Evolutionary conservation across 2,797 vertebrate genomes (phyloP), one percentile per base, ranked within the genome.

Genomic region (Astyanax mexicanus): DNA sequence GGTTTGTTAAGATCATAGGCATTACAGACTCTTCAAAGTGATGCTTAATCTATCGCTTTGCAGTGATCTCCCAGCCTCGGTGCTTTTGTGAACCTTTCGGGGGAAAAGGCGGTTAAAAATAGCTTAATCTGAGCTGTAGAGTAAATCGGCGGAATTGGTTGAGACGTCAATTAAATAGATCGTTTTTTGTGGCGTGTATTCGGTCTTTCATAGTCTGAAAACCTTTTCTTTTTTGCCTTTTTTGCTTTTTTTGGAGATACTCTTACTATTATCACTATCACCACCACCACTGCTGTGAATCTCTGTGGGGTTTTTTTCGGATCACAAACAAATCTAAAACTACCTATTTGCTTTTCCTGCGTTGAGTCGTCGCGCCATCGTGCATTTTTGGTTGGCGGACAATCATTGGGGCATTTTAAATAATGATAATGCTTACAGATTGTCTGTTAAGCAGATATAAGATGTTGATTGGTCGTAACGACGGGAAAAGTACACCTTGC

Each of bases 261-360:
- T n/a, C n/a, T n/a, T n/a, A n/a, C n/a, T n/a, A n/a, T n/a, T n/a
- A n/a, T n/a, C n/a, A n/a, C n/a, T n/a, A n/a, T n/a, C n/a, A n/a
- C n/a, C n/a, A n/a, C n/a, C n/a, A n/a, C n/a, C n/a, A n/a, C n/a
- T n/a, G n/a, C n/a, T n/a, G n/a, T n/a, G n/a, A n/a, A n/a, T n/a
- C n/a, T n/a, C n/a, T n/a, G n/a, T n/a, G n/a, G n/a, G n/a, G 3
- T 42, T 49, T 25, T 66, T 47, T 44, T 9, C 25, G 19, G 15
- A 66, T 29, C 8, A 66, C 42, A 66, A 29, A 66, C 42, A 66
- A 32, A 47, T 29, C n/a, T n/a, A 17, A 5, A 11, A 27, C 42
- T 49, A 49, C 64, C 64, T 66, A 32, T 66, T 66, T 66, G 62
- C 62, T 45, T 66, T 66, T n/a, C 42, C 25, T 40, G 29, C 13